Base-by-base conservation (phyloP, 2,113 vertebrate genomes). In the Protomyctophum bolini region DNA sequence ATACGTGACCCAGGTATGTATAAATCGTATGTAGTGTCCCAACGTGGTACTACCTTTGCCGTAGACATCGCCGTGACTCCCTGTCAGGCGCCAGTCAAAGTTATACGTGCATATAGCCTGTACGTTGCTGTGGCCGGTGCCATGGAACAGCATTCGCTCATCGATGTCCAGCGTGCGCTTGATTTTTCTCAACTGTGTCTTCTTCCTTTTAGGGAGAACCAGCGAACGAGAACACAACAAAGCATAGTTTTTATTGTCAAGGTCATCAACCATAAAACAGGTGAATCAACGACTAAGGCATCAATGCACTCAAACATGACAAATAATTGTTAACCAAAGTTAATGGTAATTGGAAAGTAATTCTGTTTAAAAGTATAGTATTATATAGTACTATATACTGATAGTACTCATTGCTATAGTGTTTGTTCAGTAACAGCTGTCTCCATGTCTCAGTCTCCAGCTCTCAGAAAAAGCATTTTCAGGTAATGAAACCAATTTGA, bases 81-180 rank as follows among this genome's bases (percentile, higher is more conserved):
- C 97, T 47, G 96, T 97, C 78, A 99, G 94, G 78, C 97, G 92
- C 96, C 96, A 98, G 83, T 99, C 97, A 87, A 99, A 99, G 86
- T 99, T 99, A 86, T 98, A 96, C 60, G 95, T 96, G 80, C 97
- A 99, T 85, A 99, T 99, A 63, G 97, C 96, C 87, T 96, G 95
- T 65, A 99, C 94, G 89, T 97, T 98, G 83, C 95, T 97, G 86
- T 94, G 94, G 83, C 95, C 96, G 47, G 97, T 99, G n/a, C 97
- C 97, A 1, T 99, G 97, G 87, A 99, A 99, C 2, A 99, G 87
- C 96, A 98, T 97, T 69, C 95, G 94, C 68, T 99, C 97, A 56
- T 98, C 95, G 76, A 98, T 95, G 33, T 93, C 89, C 72, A 90
- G 8, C 5, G 79, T 88, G 57, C 94, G 94, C 83, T 96, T 96